Evolutionary conservation across 2,888 invertebrate genomes (phyloP), one percentile per base, ranked within the genome.

Genomic region (Cephonodes hylas): DNA sequence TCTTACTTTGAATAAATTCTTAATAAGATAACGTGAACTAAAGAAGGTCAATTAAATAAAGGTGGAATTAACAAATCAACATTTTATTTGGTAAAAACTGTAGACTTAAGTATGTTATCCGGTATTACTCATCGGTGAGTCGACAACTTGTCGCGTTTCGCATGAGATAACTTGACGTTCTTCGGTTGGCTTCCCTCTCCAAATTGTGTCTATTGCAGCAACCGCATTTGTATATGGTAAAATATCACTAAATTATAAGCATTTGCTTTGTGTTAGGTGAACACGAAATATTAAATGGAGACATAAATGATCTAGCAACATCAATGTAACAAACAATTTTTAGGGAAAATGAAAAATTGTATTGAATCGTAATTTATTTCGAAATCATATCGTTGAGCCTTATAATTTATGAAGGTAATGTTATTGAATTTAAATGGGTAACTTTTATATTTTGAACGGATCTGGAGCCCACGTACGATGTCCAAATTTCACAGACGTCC

Each of bases 81-180:
- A 45, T 45, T 20, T 18, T 45, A 45, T 53, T 53, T 20, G 27
- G 48, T 53, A 61, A 45, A 60, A 56, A 42, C 27, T 56, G 61
- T 31, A 42, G 27, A 42, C 22, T 44, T 57, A 42, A 45, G 45
- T 61, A 31, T 57, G 56, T 56, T 60, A 10, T 60, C 38, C 53
- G 34, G 65, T 70, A 70, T 77, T 76, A 76, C 72, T 73, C 73
- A 72, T 68, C 68, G 67, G 64, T 73, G 74, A 76, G 69, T 79
- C 74, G 69, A 66, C 74, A 68, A 72, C 70, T 79, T 81, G 79
- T 77, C 74, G 69, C 74, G 84, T 80, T 79, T 80, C 81, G 83
- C 83, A 72, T 79, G 80, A 84, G 72, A 73, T 70, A 73, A 68
- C 71, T 66, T 64, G 69, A 65, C 66, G 71, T 69, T 79, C 73